Conservation (phyloP, 2,797 vertebrate species). For the Malacoctenus gilli region DNA sequence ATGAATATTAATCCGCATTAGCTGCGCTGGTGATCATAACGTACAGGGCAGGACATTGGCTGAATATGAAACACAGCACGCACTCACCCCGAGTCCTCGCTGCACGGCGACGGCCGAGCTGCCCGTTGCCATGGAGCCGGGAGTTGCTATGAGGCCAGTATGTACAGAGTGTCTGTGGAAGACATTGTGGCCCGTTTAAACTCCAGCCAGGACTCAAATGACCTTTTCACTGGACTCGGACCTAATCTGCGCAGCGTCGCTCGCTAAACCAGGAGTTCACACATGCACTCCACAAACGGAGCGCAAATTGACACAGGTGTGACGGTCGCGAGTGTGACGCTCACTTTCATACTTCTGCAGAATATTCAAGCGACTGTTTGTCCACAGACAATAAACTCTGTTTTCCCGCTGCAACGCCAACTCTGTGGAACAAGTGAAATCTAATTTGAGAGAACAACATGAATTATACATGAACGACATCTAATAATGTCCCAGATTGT, state of each 20-base stretch:
- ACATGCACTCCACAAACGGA: neutral
- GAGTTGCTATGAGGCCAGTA: slow-evolving; percentile 80
- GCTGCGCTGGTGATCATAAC: slow-evolving; percentile 14
- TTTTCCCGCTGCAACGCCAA: slow-evolving; percentile 23
- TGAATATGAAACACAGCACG: slow-evolving; percentile 75
- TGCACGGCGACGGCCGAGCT: slow-evolving; percentile 59
- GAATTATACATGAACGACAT: slow-evolving; percentile 44
- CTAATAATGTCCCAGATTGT: slow-evolving; percentile 21
- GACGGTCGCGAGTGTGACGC: too few species aligned
- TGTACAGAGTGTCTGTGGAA: slow-evolving; percentile 59
- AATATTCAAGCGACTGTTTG: slow-evolving; percentile 23
- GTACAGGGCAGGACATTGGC: slow-evolving; percentile 62
- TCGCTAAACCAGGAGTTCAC: slow-evolving; percentile 5
- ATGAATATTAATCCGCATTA: slow-evolving; percentile 63
- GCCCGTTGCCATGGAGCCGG: slow-evolving; percentile 78
- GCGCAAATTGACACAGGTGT: neutral
- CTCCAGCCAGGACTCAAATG: slow-evolving; percentile 63
- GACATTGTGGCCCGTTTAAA: slow-evolving; percentile 73
- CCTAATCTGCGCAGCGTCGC: slow-evolving; percentile 10
- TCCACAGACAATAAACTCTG: slow-evolving; percentile 18
- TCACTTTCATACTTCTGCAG: neutral
- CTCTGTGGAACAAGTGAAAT: slow-evolving; percentile 14
- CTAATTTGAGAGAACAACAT: slow-evolving; percentile 35
- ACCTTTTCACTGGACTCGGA: slow-evolving; percentile 61
- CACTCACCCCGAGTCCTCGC: slow-evolving; percentile 53